Conservation (phyloP, 2,797 vertebrate genomes). For the Diglossa cyanea region DNA sequence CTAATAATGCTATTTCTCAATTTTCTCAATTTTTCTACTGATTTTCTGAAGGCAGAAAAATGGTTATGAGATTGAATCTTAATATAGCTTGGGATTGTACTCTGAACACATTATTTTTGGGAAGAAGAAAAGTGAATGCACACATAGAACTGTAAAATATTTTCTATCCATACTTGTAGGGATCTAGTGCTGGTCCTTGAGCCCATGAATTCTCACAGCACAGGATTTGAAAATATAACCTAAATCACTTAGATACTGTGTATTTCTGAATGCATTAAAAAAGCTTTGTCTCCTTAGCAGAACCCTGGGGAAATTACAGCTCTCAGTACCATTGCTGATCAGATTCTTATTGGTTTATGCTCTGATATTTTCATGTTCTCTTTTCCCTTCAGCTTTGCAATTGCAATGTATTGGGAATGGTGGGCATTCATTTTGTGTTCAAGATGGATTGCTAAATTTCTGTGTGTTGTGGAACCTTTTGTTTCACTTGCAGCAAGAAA, state of each 20-base stretch:
- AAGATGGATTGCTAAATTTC: background rate
- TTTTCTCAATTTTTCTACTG: background rate
- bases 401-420: background rate
- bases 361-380: background rate
- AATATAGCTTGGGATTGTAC: background rate
- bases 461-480: background rate
- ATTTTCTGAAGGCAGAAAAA: background rate
- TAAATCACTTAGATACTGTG: background rate
- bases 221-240: background rate
- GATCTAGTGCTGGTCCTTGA: background rate
- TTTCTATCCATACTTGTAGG: background rate
- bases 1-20: background rate
- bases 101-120: background rate
- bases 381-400: background rate
- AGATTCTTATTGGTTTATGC: background rate
- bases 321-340: background rate
- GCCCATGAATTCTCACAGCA: background rate
- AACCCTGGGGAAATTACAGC: background rate
- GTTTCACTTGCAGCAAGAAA: background rate
- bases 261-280: background rate
- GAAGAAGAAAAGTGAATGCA: background rate
- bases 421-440: background rate
- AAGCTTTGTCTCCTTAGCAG: background rate
- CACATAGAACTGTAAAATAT: background rate
- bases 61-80: background rate